Evolutionary conservation across 2,797 vertebrate genomes (phyloP), one percentile per base, ranked within the genome.

Genomic region (Amphiprion clarkii): DNA sequence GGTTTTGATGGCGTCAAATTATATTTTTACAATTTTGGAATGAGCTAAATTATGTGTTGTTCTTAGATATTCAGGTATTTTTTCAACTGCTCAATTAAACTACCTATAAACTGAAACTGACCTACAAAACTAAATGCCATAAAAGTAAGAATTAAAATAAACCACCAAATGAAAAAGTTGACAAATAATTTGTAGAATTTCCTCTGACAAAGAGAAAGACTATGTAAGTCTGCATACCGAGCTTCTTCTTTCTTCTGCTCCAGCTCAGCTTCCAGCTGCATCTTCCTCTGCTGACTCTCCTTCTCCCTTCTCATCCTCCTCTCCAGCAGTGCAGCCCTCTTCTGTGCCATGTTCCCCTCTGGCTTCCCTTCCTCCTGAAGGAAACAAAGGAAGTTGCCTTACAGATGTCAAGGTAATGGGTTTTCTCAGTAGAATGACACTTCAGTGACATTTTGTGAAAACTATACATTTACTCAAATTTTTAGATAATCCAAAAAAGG

Each of bases 231-330:
- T 57, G 53, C 64, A 33, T 44, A 98, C 98, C 97, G 96, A 48
- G 97, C 96, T 79, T 99, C 98, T 84, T 98, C 97, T 85, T 99
- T 99, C 92, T 96, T 97, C 78, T 96, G 96, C 82, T 99, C 98
- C 82, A 95, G 83, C 82, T 99, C 98, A 0, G 95, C 95, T 88
- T 99, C 98, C 81, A 94, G 95, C 85, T 98, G 97, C 89, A 97
- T 95, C 87, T 97, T 98, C 87, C 92, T 96, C 88, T 97, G 96
- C 80, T 97, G 96, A 48, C 89, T 97, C 90, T 99, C 98, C 76
- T 95, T 96, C 89, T 99, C 97, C 76, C 98, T 95, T 85, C 97
- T 95, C 90, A 97, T 88, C 82, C 98, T 96, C 82, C 99, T 99
- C 93, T 99, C 98, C 89, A 99, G 17, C 82, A 99, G 92, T 0